Percentiles rank a stretch among this genome's conserved stretches.
Evolutionary conservation across 1,140 invertebrate genomes (phyloP).

Genomic region (Bombus ignitus): DNA sequence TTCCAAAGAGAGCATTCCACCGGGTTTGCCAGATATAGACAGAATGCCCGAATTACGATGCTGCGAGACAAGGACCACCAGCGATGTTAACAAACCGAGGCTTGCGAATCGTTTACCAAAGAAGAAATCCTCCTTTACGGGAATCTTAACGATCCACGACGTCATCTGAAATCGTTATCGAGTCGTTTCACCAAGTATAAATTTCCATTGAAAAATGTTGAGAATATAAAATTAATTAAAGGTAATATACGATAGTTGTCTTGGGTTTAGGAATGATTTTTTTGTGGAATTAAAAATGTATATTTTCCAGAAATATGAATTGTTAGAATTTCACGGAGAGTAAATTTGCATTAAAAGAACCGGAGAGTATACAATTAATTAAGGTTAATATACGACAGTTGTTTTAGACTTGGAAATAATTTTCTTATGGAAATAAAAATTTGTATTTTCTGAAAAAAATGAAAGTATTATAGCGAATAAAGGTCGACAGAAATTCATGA

Average conservation of each 20-base stretch:
- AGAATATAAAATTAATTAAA: neutral
- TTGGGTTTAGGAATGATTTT: neutral
- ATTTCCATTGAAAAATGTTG: neutral
- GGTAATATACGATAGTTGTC: neutral
- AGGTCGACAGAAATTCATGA: neutral
- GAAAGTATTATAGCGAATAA: neutral
- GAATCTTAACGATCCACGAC: constrained; percentile 1
- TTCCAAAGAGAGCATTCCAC: constrained; percentile 39
- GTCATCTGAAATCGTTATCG: neutral
- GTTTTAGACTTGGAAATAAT: neutral
- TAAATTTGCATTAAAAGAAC: neutral
- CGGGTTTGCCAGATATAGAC: neutral
- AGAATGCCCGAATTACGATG: constrained; percentile 39
- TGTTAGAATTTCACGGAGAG: too few species aligned
- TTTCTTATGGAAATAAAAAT: neutral
- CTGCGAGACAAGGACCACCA: constrained; percentile 48
- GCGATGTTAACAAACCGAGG: constrained; percentile 43
- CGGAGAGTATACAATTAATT: too few species aligned
- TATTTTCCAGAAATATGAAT: neutral
- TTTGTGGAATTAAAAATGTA: neutral
- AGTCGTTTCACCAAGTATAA: neutral
- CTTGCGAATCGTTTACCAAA: constrained; percentile 32
- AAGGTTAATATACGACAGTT: neutral
- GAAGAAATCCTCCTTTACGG: too few species aligned
- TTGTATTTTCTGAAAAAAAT: neutral